Base-by-base conservation (phyloP, 2,113 vertebrate species). In the Pluvialis apricaria region DNA sequence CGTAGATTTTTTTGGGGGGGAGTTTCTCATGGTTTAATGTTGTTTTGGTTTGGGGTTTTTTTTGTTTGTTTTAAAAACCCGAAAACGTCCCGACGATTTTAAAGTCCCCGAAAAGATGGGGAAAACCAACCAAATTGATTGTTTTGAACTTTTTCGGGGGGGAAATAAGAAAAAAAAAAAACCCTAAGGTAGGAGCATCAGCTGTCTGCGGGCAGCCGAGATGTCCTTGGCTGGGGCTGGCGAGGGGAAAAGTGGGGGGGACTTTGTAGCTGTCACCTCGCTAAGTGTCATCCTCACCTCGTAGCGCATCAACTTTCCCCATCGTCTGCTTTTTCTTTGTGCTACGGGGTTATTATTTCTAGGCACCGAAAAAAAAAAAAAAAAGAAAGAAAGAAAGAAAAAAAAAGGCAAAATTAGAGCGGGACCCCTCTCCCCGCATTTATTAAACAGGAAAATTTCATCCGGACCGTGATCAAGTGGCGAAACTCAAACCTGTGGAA, bases 401-500 rank as follows among this genome's bases (percentile, higher is more conserved):
- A 9, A 34, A 65, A 69, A 2, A 51, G 2, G 20, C 6, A 32
- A 81, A 94, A 88, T 78, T 31, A 29, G 31, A 81, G 26, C 28
- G n/a, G 31, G 84, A 38, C 78, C 85, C 85, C 40, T 90, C 72
- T 90, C 82, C 65, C 44, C 84, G 95, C 96, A 86, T 95, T 96
- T 94, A 97, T 97, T 97, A 97, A 97, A 90, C 93, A 73, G 88
- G 77, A 31, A n/a, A 55, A 68, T 61, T 82, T 86, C 73, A 86
- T 96, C 68, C 95, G 6, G 85, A 3, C 86, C 97, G 97, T 97
- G 97, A 82, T 97, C 97, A 97, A 96, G 97, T 97, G 97, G 96
- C 36, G 36, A 94, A 95, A 42, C 19, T 54, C 60, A 40, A 82
- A 94, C 5, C 47, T 66, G 89, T 75, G 94, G 91, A 89, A 98